These are phyloP conservation scores for Lepus americanus DNA, from an alignment of 2,113 vertebrate genomes.

Conservation along the genomic window DNA sequence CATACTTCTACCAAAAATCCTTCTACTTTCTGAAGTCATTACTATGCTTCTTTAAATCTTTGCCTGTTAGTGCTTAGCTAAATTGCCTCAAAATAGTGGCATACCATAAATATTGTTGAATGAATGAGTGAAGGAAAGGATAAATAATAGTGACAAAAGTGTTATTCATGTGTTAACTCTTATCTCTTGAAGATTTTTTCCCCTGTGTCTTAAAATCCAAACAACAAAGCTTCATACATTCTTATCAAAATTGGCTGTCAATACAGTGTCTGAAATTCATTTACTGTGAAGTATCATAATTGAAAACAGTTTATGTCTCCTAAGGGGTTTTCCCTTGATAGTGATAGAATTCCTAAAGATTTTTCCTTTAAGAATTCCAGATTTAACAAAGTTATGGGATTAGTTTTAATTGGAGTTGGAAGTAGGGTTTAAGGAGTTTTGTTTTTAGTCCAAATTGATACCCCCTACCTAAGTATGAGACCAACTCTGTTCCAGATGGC, in stretches of 20 bases:
- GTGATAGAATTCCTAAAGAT: background rate
- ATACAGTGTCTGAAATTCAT: constrained; percentile 60
- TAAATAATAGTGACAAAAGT: background rate
- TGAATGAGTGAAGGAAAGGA: constrained; percentile 4
- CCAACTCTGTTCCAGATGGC: background rate
- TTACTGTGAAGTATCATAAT: constrained; percentile 52
- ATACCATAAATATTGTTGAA: constrained; percentile 6
- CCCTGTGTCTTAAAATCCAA: background rate
- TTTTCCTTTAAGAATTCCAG: constrained; percentile 48
- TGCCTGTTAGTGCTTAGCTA: background rate
- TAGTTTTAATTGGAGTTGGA: background rate
- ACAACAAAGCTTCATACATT: constrained; percentile 9
- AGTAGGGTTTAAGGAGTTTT: background rate
- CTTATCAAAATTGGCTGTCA: constrained; percentile 67
- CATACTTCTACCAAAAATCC: background rate
- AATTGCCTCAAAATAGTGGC: background rate
- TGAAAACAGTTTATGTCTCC: constrained; percentile 60
- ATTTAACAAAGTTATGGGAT: constrained; percentile 6
- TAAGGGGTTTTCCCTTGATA: constrained; percentile 57
- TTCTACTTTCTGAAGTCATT: background rate
- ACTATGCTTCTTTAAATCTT: background rate
- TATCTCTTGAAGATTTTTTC: background rate
- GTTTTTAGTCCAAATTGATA: background rate
- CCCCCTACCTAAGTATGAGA: background rate
- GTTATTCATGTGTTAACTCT: constrained; percentile 10